These are phyloP conservation scores for Leptothorax acervorum DNA, from an alignment of 2,888 invertebrate species.

Conservation along the genomic window DNA sequence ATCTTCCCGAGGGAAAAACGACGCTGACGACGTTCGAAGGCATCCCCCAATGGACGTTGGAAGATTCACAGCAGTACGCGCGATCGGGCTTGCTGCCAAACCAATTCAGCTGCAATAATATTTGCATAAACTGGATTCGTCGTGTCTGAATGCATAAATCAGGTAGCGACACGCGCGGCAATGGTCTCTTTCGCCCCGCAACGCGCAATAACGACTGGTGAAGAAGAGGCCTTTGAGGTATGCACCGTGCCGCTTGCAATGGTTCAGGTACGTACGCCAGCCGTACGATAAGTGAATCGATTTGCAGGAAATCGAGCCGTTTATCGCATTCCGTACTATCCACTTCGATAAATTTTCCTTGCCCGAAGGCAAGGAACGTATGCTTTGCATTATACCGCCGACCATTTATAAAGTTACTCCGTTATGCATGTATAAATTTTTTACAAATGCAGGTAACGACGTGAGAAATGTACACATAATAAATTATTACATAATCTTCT, in stretches of 20 bases:
- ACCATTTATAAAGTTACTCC: background rate
- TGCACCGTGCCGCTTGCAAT: background rate
- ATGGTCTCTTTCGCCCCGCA: constrained; percentile 28
- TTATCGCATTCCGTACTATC: constrained; percentile 21
- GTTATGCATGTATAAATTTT: background rate
- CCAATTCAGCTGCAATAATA: constrained; percentile 83
- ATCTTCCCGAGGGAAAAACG: constrained; percentile 17
- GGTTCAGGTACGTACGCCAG: constrained; percentile 35
- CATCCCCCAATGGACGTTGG: constrained; percentile 66
- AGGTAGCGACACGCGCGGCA: constrained; percentile 67
- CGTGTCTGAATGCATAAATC: constrained; percentile 77
- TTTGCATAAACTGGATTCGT: constrained; percentile 82
- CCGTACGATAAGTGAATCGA: constrained; percentile 37
- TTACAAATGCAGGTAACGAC: background rate
- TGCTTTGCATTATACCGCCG: background rate
- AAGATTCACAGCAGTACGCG: constrained; percentile 78
- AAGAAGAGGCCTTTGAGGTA: constrained; percentile 32
- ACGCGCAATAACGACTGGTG: constrained; percentile 25
- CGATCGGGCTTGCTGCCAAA: constrained; percentile 79
- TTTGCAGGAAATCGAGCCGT: constrained; percentile 29
- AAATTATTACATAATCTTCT: background rate
- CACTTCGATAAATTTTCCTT: constrained; percentile 29
- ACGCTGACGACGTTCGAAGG: constrained; percentile 2
- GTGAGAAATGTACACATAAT: background rate
- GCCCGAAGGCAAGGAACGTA: background rate